Conservation (phyloP, 2,797 vertebrate genomes). For the Coranthus polyacanthus region DNA sequence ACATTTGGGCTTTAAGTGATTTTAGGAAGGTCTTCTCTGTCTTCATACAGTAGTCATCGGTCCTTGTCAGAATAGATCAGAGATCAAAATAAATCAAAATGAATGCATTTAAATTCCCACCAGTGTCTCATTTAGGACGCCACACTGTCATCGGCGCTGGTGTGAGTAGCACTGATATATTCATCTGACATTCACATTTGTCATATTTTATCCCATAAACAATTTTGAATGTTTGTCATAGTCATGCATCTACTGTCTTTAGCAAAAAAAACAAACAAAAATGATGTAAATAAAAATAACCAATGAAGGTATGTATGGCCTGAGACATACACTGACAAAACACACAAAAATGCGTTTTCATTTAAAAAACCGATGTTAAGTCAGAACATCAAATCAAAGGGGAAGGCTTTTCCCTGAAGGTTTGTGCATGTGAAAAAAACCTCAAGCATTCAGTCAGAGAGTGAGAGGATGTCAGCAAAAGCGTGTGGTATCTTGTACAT, state of each 20-base stretch:
- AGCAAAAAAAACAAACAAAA: not conserved
- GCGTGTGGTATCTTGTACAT: not conserved
- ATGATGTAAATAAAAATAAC: not conserved
- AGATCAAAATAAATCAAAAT: constrained; percentile 5
- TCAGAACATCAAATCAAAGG: not conserved
- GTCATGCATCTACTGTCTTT: not conserved
- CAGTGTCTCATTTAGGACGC: constrained; percentile 11
- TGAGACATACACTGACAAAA: not conserved
- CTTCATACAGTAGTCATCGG: not conserved
- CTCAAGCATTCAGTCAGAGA: too few relatives aligned
- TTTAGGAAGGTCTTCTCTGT: too few relatives aligned
- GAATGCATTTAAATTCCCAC: constrained; percentile 20
- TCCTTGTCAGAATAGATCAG: constrained; percentile 2
- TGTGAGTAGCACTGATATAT: too few relatives aligned
- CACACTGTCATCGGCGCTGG: too few relatives aligned
- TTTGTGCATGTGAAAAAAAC: not conserved
- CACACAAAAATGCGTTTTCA: not conserved
- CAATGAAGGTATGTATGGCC: not conserved
- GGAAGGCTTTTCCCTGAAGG: not conserved
- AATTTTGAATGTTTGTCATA: not conserved
- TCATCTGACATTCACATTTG: not conserved
- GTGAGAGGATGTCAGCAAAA: not conserved
- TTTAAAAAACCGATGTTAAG: not conserved
- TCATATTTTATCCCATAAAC: not conserved
- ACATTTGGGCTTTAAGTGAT: constrained; percentile 25